These are phyloP conservation scores for Strix uralensis DNA, from an alignment of 2,113 vertebrate genomes.

Conservation along the genomic window DNA sequence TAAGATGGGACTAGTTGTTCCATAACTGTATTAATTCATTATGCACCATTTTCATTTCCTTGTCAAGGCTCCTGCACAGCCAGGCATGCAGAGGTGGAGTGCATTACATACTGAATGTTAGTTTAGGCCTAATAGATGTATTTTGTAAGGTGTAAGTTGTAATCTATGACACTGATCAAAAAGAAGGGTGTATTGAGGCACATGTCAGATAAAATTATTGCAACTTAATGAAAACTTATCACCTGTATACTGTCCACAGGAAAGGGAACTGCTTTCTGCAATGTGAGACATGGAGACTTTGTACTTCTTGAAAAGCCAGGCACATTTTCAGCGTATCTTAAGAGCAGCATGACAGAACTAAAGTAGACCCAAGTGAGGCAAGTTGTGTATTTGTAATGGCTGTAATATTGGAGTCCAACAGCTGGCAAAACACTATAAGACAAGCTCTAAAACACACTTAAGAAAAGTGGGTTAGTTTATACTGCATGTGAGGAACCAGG, in stretches of 20 bases:
- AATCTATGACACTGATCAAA: not conserved
- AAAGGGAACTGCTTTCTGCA: no score
- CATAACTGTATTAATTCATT: not conserved
- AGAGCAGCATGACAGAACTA: not conserved
- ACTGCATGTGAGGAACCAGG: not conserved
- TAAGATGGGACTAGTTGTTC: not conserved
- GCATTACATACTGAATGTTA: not conserved
- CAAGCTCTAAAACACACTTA: not conserved
- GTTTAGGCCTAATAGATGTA: not conserved
- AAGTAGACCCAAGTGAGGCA: not conserved
- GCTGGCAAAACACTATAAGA: not conserved
- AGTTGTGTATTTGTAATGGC: not conserved
- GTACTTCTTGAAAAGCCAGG: not conserved
- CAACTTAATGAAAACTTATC: conserved; percentile 4
- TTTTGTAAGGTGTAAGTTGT: not conserved
- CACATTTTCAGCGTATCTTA: not conserved
- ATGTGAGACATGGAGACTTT: not conserved
- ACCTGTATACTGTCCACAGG: not conserved
- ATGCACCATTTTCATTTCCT: not conserved
- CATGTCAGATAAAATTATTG: not conserved
- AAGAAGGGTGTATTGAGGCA: not conserved
- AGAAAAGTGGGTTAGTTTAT: not conserved
- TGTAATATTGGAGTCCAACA: not conserved
- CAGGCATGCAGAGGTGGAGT: not conserved
- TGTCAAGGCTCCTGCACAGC: not conserved